Conservation (phyloP, 64 coral and sea anemone species). For the Montipora efflorescens region DNA sequence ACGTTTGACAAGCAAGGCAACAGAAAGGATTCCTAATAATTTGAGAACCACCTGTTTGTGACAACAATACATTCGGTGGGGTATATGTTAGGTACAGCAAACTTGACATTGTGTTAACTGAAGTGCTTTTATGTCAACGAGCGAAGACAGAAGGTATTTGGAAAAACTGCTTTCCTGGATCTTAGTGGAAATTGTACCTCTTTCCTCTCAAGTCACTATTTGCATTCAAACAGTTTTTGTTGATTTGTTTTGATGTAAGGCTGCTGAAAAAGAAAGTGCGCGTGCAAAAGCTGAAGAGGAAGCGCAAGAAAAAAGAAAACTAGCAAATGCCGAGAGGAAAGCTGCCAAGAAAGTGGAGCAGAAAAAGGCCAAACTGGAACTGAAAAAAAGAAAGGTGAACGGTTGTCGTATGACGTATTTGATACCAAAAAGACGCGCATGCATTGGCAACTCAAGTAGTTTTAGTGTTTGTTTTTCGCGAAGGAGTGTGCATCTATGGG, state of each 20-base stretch:
- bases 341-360: constrained; percentile 66
- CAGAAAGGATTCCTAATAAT: neutral
- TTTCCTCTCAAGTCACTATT: too few species aligned
- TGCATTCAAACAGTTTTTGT: neutral
- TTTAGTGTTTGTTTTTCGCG: neutral
- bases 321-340: constrained; percentile 77
- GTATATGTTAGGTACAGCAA: constrained; percentile 9
- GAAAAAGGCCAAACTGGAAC: constrained; percentile 69
- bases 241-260: constrained; percentile 31
- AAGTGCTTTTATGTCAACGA: constrained; percentile 26
- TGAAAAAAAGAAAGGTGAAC: constrained; percentile 82
- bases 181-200: neutral
- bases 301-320: constrained; percentile 58
- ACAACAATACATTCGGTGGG: neutral
- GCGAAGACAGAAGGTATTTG: constrained; percentile 68
- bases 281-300: constrained; percentile 55
- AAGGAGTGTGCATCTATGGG: too few species aligned
- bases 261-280: constrained; percentile 75
- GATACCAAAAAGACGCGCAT: neutral
- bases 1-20: constrained; percentile 5
- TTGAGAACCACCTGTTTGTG: constrained; percentile 3
- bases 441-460: neutral
- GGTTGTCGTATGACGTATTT: neutral
- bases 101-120: neutral
- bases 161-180: neutral